Evolutionary conservation across 1,140 invertebrate genomes (phyloP).

Genomic region (Drosophila arawakana): DNA sequence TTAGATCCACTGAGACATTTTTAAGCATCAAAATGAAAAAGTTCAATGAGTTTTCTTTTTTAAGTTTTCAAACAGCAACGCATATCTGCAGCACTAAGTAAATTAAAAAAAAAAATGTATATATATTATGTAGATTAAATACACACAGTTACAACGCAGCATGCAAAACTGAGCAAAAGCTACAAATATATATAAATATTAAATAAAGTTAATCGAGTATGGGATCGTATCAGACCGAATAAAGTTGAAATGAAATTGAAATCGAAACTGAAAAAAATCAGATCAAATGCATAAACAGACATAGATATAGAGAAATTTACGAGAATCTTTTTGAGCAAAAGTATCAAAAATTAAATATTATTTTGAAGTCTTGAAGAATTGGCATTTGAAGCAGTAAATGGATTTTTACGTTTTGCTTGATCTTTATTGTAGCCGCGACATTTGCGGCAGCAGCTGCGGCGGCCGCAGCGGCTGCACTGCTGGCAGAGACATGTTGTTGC

Average conservation of each 20-base stretch:
- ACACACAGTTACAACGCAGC: slow-evolving; percentile 62
- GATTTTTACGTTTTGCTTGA: slow-evolving; percentile 84
- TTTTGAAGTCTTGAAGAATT: slow-evolving; percentile 32
- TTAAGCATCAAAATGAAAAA: slow-evolving; percentile 15
- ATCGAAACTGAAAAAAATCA: slow-evolving; percentile 29
- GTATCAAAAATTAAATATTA: slow-evolving; percentile 11
- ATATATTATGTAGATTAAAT: slow-evolving; percentile 29
- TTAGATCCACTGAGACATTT: not conserved
- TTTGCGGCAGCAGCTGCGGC: slow-evolving; percentile 72
- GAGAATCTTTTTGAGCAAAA: slow-evolving; percentile 42
- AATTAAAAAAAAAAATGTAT: slow-evolving; percentile 49
- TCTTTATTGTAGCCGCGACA: slow-evolving; percentile 81
- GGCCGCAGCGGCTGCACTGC: slow-evolving; percentile 60
- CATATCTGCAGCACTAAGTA: slow-evolving; percentile 25
- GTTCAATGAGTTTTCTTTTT: not conserved
- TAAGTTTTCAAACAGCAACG: slow-evolving; percentile 23
- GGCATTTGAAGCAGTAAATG: slow-evolving; percentile 25
- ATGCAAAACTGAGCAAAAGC: slow-evolving; percentile 72
- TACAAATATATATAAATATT: slow-evolving; percentile 33
- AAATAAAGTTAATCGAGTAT: slow-evolving; percentile 38
- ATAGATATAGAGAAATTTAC: slow-evolving; percentile 35
- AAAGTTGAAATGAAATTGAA: slow-evolving; percentile 30
- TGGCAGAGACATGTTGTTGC: slow-evolving; percentile 63
- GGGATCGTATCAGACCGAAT: slow-evolving; percentile 6
- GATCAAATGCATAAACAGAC: slow-evolving; percentile 32